These are phyloP conservation scores for Battus philenor DNA, from an alignment of 1,140 invertebrate genomes.

Conservation along the genomic window DNA sequence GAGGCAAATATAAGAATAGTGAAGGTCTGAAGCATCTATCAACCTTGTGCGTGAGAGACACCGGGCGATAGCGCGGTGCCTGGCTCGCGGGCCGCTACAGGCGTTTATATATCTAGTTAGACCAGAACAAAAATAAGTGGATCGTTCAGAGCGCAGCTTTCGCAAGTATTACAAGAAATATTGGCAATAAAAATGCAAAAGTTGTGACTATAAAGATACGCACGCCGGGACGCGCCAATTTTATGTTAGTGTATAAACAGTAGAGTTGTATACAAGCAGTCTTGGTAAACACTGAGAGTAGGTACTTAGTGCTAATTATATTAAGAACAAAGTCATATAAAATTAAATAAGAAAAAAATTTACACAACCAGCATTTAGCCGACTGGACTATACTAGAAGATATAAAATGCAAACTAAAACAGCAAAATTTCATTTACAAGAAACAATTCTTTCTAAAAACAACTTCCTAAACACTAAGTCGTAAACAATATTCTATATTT, in stretches of 20 bases:
- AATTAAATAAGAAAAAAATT: slow-evolving; percentile 56
- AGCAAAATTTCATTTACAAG: slow-evolving; percentile 72
- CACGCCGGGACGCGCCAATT: slow-evolving; percentile 37
- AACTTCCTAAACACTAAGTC: slow-evolving; percentile 47
- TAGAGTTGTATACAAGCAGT: slow-evolving; percentile 74
- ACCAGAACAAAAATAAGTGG: slow-evolving; percentile 48
- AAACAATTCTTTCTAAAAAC: slow-evolving; percentile 69
- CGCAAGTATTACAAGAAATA: slow-evolving; percentile 57
- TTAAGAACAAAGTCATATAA: slow-evolving; percentile 64
- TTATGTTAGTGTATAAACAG: slow-evolving; percentile 68
- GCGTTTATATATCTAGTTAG: slow-evolving; percentile 55
- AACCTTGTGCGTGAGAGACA: slow-evolving; percentile 24
- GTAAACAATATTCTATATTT: slow-evolving; percentile 63
- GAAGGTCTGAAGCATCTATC: slow-evolving; percentile 37
- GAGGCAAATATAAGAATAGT: slow-evolving; percentile 46
- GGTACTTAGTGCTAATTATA: slow-evolving; percentile 70
- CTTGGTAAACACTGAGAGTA: slow-evolving; percentile 74
- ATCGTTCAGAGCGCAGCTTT: slow-evolving; percentile 44
- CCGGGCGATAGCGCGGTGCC: slow-evolving; percentile 14
- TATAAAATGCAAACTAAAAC: slow-evolving; percentile 76
- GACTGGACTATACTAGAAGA: slow-evolving; percentile 55
- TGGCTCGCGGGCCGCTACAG: slow-evolving; percentile 13
- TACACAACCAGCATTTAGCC: slow-evolving; percentile 53
- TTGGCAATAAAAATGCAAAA: slow-evolving; percentile 73
- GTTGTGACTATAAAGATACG: slow-evolving; percentile 67